Base-by-base conservation (phyloP, 2,888 invertebrate genomes). In the Protophormia terraenovae region DNA sequence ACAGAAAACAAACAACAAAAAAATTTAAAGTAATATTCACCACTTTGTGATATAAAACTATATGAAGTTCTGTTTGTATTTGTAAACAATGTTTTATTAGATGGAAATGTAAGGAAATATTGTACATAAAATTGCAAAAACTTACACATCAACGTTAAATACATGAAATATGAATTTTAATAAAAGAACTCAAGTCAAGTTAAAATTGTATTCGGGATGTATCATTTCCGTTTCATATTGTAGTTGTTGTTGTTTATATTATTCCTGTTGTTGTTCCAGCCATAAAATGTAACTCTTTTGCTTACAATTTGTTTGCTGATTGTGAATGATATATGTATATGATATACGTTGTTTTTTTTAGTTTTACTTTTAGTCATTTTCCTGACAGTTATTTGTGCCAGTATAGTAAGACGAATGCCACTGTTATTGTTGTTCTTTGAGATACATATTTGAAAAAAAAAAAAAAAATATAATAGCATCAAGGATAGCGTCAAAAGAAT, bases 101-200 rank as follows among this genome's bases (percentile, higher is more conserved):
- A 66, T 64, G 45, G 35, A 58, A 66, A 64, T 80, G 41, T 45
- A 66, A 24, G 55, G 66, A 80, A 45, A 32, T 55, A 47, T 55
- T 66, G 32, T 66, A 71, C 16, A 71, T 12, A 19, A 50, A 27
- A 69, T 22, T 6, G 12, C 1, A 64, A 19, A 71, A n/a, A n/a
- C 10, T 3, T 16, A n/a, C 14, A 32, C 50, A 66, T 41, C 19
- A 55, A 55, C 12, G 29, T 45, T 45, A 72, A 72, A 47, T 55
- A 73, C 35, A 58, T 73, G 27, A 66, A 66, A 73, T 58, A 80
- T 80, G 72, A 80, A 80, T 73, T 80, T 80, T 80, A 80, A 80
- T 80, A 80, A 72, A 80, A 73, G 62, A 58, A 47, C 38, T 58
- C 38, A 66, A 80, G 53, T 80, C 64, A 72, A 80, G 53, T 80